A percentile compares a stretch with the other conserved stretches of the same genome.
Conservation (phyloP, 2,888 invertebrate genomes). For the Macropis europaea region DNA sequence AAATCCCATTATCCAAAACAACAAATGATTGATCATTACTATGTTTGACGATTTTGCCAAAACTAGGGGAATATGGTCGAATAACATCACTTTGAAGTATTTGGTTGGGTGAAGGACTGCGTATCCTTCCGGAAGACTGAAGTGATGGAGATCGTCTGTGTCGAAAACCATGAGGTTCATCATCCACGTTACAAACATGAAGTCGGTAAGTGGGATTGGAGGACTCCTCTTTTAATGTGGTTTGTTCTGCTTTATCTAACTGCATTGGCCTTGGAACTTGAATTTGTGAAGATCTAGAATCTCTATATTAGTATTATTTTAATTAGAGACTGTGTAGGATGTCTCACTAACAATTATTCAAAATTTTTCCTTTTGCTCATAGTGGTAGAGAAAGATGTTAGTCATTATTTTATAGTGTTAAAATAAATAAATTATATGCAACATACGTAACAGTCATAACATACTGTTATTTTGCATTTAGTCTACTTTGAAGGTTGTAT, state of each 20-base stretch:
- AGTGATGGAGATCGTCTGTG: constrained; percentile 60
- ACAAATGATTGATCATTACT: constrained; percentile 70
- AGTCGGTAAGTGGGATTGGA: constrained; percentile 78
- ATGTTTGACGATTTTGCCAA: constrained; percentile 59
- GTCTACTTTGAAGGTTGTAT: too few relatives aligned
- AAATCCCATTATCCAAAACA: constrained; percentile 64
- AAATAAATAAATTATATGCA: too few relatives aligned
- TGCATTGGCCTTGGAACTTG: constrained; percentile 61
- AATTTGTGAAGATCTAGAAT: constrained; percentile 63
- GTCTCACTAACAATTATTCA: too few relatives aligned
- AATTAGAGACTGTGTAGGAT: not conserved
- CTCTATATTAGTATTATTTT: constrained; percentile 44
- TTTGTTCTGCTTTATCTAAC: constrained; percentile 57
- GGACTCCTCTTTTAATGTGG: constrained; percentile 74
- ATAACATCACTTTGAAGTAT: constrained; percentile 48
- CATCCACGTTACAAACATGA: constrained; percentile 78
- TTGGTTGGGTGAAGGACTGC: constrained; percentile 63
- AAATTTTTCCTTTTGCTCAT: too few relatives aligned
- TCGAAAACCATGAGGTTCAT: constrained; percentile 72
- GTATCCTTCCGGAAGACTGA: constrained; percentile 62
- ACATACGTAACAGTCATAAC: too few relatives aligned
- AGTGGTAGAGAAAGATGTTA: too few relatives aligned
- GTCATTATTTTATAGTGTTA: too few relatives aligned
- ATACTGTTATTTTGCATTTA: too few relatives aligned
- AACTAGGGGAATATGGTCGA: constrained; percentile 75